These are phyloP conservation scores for Trachelus tabidus DNA, from an alignment of 2,888 invertebrate genomes.

Conservation along the genomic window DNA sequence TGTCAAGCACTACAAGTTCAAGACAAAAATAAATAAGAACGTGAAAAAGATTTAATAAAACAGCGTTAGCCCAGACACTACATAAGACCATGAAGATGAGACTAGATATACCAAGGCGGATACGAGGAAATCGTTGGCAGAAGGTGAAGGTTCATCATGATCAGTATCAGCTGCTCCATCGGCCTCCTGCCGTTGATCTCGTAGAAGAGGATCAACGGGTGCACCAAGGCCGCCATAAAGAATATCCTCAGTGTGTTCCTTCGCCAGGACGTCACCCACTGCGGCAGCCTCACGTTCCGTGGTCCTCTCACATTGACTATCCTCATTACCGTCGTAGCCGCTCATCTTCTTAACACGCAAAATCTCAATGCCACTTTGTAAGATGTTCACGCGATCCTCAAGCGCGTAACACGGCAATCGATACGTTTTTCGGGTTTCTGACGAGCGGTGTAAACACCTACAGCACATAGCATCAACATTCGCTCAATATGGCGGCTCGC, in stretches of 20 bases:
- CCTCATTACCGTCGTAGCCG: slow-evolving; percentile 45
- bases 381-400: slow-evolving; percentile 19
- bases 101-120: slow-evolving; percentile 32
- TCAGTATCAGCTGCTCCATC: slow-evolving; percentile 32
- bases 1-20: slow-evolving; percentile 22
- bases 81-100: not conserved
- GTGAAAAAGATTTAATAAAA: not conserved
- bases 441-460: slow-evolving; percentile 53
- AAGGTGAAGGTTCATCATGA: slow-evolving; percentile 32
- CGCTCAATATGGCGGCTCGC: slow-evolving; percentile 52
- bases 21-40: not conserved
- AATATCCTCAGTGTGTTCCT: slow-evolving; percentile 48
- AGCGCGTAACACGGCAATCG: slow-evolving; percentile 22
- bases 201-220: slow-evolving; percentile 21
- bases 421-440: slow-evolving; percentile 31
- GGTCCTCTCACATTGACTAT: slow-evolving; percentile 42
- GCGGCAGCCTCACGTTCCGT: slow-evolving; percentile 48
- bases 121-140: slow-evolving; percentile 27
- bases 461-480: slow-evolving; percentile 53
- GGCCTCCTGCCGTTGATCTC: slow-evolving; percentile 28
- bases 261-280: slow-evolving; percentile 63
- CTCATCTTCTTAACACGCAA: slow-evolving; percentile 42
- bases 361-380: slow-evolving; percentile 18
- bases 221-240: slow-evolving; percentile 37
- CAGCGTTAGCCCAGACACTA: not conserved